phyloP scores from a whole-genome alignment of 2,797 vertebrate genomes.

The Falco peregrinus region DNA sequence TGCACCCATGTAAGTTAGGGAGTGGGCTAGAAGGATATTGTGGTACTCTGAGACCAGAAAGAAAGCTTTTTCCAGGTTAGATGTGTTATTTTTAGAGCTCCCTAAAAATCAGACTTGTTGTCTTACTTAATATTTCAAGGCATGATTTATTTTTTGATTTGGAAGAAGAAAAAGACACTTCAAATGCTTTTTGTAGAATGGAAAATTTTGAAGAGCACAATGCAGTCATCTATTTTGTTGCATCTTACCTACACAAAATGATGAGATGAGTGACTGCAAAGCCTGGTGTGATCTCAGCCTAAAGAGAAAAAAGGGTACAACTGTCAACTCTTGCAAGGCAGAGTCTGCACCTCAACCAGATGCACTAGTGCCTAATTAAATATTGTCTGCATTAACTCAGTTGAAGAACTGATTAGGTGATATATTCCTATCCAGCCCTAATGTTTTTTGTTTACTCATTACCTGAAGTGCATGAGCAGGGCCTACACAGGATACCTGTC shows the following conservation, averaged over 20 bases:
- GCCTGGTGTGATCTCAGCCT: background rate
- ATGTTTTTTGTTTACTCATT: background rate
- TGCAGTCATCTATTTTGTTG: background rate
- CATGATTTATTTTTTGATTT: background rate
- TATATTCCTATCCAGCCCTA: background rate
- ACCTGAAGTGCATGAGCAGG: background rate
- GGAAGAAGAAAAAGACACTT: background rate
- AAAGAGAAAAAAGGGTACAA: background rate
- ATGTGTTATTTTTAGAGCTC: constrained; percentile 7
- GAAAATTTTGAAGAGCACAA: background rate
- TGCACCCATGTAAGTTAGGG: background rate
- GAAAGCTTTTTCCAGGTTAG: background rate
- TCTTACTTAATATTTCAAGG: background rate
- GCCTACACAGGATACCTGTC: background rate
- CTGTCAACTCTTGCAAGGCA: background rate
- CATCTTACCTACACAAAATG: background rate
- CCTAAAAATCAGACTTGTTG: background rate
- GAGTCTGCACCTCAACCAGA: background rate
- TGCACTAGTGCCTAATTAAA: background rate
- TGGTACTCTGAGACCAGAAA: background rate
- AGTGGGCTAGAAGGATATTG: background rate
- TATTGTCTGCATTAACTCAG: background rate
- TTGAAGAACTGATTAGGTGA: background rate
- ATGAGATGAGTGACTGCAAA: background rate
- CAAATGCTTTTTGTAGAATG: background rate